A percentile compares a stretch with the other conserved stretches of the same genome.
phyloP scores from a whole-genome alignment of 2,888 invertebrate genomes.

The Drosophila nigritarsus region DNA sequence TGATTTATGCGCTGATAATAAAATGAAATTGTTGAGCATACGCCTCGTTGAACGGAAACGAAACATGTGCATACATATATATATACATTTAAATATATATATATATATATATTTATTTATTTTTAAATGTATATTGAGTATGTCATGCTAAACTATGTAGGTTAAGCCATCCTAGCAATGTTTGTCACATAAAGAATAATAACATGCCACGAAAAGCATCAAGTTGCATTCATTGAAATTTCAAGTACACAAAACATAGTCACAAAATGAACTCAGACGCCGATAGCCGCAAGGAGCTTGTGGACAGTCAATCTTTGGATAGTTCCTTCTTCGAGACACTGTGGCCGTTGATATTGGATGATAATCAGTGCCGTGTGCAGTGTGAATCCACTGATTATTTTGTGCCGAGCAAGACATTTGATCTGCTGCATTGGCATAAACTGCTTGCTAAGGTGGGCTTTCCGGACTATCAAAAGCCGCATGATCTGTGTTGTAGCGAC shows the following conservation, averaged over 20 bases:
- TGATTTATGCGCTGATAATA: constrained; percentile 76
- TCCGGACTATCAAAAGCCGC: constrained; percentile 56
- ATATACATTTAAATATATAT: neutral
- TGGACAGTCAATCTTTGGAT: constrained; percentile 37
- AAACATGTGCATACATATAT: constrained; percentile 1
- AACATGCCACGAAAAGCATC: constrained; percentile 20
- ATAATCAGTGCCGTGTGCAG: constrained; percentile 65
- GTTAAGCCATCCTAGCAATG: constrained; percentile 9
- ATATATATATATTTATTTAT: neutral
- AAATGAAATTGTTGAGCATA: constrained; percentile 65
- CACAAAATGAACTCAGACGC: constrained; percentile 7
- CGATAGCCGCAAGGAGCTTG: neutral
- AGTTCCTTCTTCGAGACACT: constrained; percentile 70
- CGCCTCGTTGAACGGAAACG: constrained; percentile 36
- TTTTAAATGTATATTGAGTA: neutral
- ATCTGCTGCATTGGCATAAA: constrained; percentile 66
- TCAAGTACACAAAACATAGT: constrained; percentile 41
- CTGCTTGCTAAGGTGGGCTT: constrained; percentile 64
- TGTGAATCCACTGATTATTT: constrained; percentile 55
- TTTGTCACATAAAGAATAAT: constrained; percentile 32
- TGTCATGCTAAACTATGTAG: constrained; percentile 1
- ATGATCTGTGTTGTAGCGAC: constrained; percentile 51
- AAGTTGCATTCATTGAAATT: constrained; percentile 63
- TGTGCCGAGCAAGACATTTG: constrained; percentile 62
- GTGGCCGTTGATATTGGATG: constrained; percentile 79